Evolutionary conservation across 2,113 vertebrate species (phyloP).

Genomic region (Neoarius graeffei): DNA sequence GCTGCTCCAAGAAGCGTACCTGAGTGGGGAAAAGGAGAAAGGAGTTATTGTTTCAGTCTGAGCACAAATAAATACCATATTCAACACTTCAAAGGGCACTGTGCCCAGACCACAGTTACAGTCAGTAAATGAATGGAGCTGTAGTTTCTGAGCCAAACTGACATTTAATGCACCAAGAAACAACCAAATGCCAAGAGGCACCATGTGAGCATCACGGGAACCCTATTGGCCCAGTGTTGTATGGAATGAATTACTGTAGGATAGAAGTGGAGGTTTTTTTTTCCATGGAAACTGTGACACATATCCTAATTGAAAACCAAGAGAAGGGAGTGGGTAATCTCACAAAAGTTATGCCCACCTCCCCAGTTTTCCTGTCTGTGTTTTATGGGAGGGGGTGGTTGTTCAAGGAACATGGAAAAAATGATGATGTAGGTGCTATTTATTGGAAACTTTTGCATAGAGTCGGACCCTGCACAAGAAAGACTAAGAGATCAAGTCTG

Average conservation of each 20-base stretch:
- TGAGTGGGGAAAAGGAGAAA: slow-evolving; percentile 44
- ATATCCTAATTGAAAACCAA: slow-evolving; percentile 27
- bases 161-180: slow-evolving; percentile 30
- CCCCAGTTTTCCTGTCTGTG: slow-evolving; percentile 27
- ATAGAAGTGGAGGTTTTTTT: slow-evolving; percentile 40
- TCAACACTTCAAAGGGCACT: slow-evolving; percentile 18
- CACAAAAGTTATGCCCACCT: slow-evolving; percentile 11
- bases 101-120: slow-evolving; percentile 6
- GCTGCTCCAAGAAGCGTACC: slow-evolving; percentile 97
- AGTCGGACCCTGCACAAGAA: background rate
- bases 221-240: slow-evolving; percentile 17
- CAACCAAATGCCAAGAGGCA: slow-evolving; percentile 50
- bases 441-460: background rate
- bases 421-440: background rate
- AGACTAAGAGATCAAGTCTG: background rate
- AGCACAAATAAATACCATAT: slow-evolving; percentile 33
- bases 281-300: slow-evolving; percentile 65
- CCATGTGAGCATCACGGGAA: slow-evolving; percentile 37
- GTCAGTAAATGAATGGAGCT: slow-evolving; percentile 23
- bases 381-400: background rate
- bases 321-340: slow-evolving; percentile 9
- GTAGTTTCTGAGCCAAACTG: slow-evolving; percentile 27
- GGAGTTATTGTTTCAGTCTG: slow-evolving; percentile 33
- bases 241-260: slow-evolving; percentile 47
- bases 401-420: slow-evolving; percentile 10